A percentile compares a stretch with the other conserved stretches of the same genome.
phyloP scores from a whole-genome alignment of 2,113 vertebrate genomes.

The Potamarius usumacintae region DNA sequence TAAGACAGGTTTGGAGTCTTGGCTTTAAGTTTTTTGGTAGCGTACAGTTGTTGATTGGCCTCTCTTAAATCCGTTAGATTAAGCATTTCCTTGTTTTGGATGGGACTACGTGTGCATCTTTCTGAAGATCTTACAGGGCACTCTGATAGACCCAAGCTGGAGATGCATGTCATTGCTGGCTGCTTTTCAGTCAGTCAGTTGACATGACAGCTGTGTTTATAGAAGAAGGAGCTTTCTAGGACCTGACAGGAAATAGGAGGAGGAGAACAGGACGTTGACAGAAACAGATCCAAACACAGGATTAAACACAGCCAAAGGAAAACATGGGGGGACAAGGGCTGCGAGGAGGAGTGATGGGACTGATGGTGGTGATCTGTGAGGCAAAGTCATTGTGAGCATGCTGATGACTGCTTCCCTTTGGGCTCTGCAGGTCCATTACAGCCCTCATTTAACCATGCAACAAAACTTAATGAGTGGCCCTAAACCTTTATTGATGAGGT shows the following conservation, averaged over 20 bases:
- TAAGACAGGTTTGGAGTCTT: neutral
- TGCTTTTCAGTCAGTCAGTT: slow-evolving; percentile 78
- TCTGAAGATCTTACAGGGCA: slow-evolving; percentile 11
- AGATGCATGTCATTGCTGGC: slow-evolving; percentile 70
- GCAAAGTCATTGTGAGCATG: slow-evolving; percentile 29
- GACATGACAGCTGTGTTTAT: slow-evolving; percentile 79
- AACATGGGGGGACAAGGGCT: slow-evolving; percentile 22
- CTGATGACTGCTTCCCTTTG: slow-evolving; percentile 49
- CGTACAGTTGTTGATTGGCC: neutral
- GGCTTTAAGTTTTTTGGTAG: neutral
- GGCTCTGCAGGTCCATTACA: slow-evolving; percentile 50
- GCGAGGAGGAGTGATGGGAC: slow-evolving; percentile 51
- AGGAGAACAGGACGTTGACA: slow-evolving; percentile 66
- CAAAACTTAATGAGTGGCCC: slow-evolving; percentile 51
- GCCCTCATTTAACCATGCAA: slow-evolving; percentile 47
- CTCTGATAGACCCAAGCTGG: slow-evolving; percentile 71
- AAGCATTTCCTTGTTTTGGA: neutral
- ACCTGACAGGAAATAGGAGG: slow-evolving; percentile 44
- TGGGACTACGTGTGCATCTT: neutral
- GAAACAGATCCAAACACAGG: slow-evolving; percentile 65
- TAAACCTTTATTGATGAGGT: slow-evolving; percentile 53
- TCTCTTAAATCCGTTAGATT: slow-evolving; percentile 4
- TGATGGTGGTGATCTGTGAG: slow-evolving; percentile 31
- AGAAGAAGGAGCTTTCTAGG: slow-evolving; percentile 72
- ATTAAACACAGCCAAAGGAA: slow-evolving; percentile 51